Evolutionary conservation across 2,113 vertebrate species (phyloP).

Genomic region (Embiotoca jacksoni): DNA sequence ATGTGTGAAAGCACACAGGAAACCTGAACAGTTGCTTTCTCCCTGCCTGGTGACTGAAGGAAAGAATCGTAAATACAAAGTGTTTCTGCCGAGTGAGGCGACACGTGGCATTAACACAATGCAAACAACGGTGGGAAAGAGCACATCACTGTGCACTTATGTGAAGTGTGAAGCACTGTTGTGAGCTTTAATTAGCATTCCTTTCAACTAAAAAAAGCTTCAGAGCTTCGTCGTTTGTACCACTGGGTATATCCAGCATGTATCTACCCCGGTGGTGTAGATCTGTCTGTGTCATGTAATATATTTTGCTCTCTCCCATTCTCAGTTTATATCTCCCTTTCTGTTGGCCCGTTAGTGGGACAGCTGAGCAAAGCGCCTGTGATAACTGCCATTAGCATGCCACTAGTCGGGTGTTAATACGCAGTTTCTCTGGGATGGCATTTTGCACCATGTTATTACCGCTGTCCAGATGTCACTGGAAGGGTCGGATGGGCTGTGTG

Average conservation of each 20-base stretch:
- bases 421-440: slow-evolving; percentile 80
- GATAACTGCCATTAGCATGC: slow-evolving; percentile 85
- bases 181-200: background rate
- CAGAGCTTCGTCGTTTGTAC: background rate
- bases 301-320: slow-evolving; percentile 28
- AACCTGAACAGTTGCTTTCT: slow-evolving; percentile 24
- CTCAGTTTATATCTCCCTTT: slow-evolving; percentile 41
- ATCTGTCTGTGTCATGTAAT: slow-evolving; percentile 14
- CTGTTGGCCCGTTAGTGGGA: slow-evolving; percentile 46
- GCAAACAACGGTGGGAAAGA: background rate
- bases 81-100: slow-evolving; percentile 16
- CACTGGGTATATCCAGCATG: background rate
- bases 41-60: slow-evolving; percentile 5
- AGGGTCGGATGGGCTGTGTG: slow-evolving; percentile 47
- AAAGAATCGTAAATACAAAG: background rate
- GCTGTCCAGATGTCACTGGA: slow-evolving; percentile 82
- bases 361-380: slow-evolving; percentile 68
- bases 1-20: background rate
- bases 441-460: slow-evolving; percentile 84
- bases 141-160: background rate
- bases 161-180: background rate
- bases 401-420: slow-evolving; percentile 83
- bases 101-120: background rate
- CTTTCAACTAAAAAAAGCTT: background rate
- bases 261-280: too few relatives aligned